Evolutionary conservation across 2,888 invertebrate genomes (phyloP), one percentile per base, ranked within the genome.

Genomic region (Psococerastis gibbosa): DNA sequence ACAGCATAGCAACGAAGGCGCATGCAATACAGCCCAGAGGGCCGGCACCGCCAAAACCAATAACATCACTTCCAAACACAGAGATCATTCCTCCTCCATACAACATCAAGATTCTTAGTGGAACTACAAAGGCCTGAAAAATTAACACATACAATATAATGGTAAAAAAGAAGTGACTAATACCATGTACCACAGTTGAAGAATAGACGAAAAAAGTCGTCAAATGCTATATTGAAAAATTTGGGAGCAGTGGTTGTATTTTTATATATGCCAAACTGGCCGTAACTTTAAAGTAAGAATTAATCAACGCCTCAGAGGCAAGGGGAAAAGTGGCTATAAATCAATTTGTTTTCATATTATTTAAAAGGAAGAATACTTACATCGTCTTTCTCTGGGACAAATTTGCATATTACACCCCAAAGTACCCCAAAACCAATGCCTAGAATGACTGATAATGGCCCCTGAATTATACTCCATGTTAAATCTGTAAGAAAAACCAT

Each of bases 1-100:
- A 78, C 52, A 76, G 73, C 52, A 81, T 73, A 18, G 84, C 82
- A 43, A 83, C 71, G 58, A 88, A 88, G 1, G 84, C 79, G 3
- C 83, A 77, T 5, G 81, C 75, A 3, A 87, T 82, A 11, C 82
- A 82, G 3, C 73, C 87, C 32, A 94, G 65, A 3, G 92, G 87
- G 13, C 89, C 83, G 55, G 77, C 70, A 46, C 78, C 78, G 3
- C 73, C 71, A 48, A 75, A 66, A 3, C 78, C 84, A 46, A 88
- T 68, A 46, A 74, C 68, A 52, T 84, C 83, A 51, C 87, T 87
- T 9, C 91, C 91, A 54, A 92, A 78, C 42, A 92, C 80, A 2
- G 84, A 78, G 52, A 87, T 66, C 48, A 91, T 63, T 3, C 89
- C 89, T 2, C 85, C 84, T 8, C 74, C 69, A 47, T 92, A 70